Base-by-base conservation (phyloP, 92 coral and sea anemone genomes). In the Metridium senile region DNA sequence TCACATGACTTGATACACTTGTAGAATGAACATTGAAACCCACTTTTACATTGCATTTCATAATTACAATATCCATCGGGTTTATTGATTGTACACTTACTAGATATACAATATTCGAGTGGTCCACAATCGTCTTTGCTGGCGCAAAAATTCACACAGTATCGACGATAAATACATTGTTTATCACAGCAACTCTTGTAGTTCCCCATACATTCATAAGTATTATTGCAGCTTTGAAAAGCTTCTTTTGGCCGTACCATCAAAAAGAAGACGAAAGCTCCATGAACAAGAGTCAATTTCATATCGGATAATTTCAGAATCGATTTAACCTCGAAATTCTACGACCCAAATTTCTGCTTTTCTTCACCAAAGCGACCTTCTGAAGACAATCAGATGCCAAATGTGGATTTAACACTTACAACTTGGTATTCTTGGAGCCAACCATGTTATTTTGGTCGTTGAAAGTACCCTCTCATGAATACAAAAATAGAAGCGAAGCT, bases 31-130 rank as follows among this genome's bases (percentile, higher is more conserved):
- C 69, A 63, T 54, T 20, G 59, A 10, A 9, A 19, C 4, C 17
- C 4, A 19, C 7, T 19, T 2, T 13, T 16, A 31, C 69, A 63
- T 30, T 35, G 39, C n/a, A 1, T 31, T 0, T 63, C 31, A 6
- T 0, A 13, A 31, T 63, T 39, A 29, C 69, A 63, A 63, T 63
- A 63, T 1, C 45, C 45, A 16, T 13, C 0, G 1, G 69, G 69
- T 19, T 66, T 35, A 2, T 34, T 66, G 26, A 56, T 58, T 19
- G 58, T 1, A 28, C 84, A 79, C 13, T 68, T 79, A 45, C 35
- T 54, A 20, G 66, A 46, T 39, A 59, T 21, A 33, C 84, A 79
- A 61, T 79, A 68, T 58, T 79, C 84, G 28, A 35, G 46, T 33
- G 33, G 33, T 22, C 68, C 32, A 70, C 57, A 63, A 29, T 63